Evolutionary conservation across 2,797 vertebrate genomes (phyloP), one percentile per base, ranked within the genome.

Genomic region (Borostomias antarcticus): DNA sequence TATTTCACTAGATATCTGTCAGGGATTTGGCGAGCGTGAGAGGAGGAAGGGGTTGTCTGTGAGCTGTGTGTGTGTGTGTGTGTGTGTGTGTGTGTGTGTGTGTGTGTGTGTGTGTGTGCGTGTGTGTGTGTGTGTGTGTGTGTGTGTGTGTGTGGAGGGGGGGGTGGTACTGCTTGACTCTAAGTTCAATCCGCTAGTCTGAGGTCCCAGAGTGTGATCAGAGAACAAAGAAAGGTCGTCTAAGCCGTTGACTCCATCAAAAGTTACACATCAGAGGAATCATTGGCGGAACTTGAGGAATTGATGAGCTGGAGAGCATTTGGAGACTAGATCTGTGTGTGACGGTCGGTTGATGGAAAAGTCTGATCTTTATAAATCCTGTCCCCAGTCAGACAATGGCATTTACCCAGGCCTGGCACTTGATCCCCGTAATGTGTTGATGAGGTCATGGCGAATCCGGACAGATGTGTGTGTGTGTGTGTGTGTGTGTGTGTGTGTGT

Each of bases 351-450:
- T 78, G 79, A 75, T 77, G 75, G 77, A 84, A 78, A 69, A 66
- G 73, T 66, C 76, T 77, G 78, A 82, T 84, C 83, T 83, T 84
- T 82, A 79, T 77, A 66, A 82, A 82, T 59, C 84, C 85, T 30
- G 26, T 62, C 81, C 81, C 68, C 19, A 35, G 79, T 79, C 74
- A 66, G 63, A 68, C 70, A 5, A 70, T 86, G 82, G 74, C 86
- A 86, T 89, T 89, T 86, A 73, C 87, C 78, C 82, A 80, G 82
- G 57, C 53, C 63, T 61, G 52, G 78, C 76, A 72, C 77, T 83
- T 80, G 77, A 82, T 84, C 82, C 82, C 83, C 82, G 82, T 85
- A 75, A 86, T 74, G 75, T 83, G 73, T 78, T 73, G 73, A 87
- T 83, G 80, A 81, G 81, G 87, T 85, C 78, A 82, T 63, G 0